Evolutionary conservation across 2,797 vertebrate genomes (phyloP).

Genomic region (Discoglossus pictus): DNA sequence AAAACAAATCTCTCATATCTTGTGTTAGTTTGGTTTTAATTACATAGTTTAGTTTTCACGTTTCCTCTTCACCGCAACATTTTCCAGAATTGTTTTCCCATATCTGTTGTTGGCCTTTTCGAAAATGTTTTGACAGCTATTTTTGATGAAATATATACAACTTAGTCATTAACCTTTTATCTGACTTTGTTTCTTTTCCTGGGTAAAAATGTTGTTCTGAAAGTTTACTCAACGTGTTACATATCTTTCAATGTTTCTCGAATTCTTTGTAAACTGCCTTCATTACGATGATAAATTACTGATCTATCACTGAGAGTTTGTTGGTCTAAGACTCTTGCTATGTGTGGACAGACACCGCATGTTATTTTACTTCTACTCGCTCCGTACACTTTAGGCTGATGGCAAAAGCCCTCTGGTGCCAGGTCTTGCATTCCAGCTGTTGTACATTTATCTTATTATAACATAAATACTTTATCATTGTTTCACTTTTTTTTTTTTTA

Average conservation of each 20-base stretch:
- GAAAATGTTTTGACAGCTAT: slow-evolving; percentile 49
- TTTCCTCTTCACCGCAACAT: slow-evolving; percentile 34
- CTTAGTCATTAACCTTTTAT: slow-evolving; percentile 51
- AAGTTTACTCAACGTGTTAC: slow-evolving; percentile 56
- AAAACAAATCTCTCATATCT: not conserved
- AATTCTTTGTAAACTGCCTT: slow-evolving; percentile 58
- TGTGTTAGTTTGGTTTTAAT: slow-evolving; percentile 25
- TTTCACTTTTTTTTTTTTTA: slow-evolving; percentile 36
- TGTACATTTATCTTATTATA: slow-evolving; percentile 63
- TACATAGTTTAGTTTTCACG: slow-evolving; percentile 28
- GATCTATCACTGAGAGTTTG: slow-evolving; percentile 52
- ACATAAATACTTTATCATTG: slow-evolving; percentile 56
- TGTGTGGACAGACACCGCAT: slow-evolving; percentile 58
- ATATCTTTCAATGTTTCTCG: slow-evolving; percentile 59
- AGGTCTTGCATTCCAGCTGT: slow-evolving; percentile 67
- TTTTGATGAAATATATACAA: slow-evolving; percentile 49
- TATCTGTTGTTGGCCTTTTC: slow-evolving; percentile 32
- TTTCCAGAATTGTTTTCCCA: slow-evolving; percentile 40
- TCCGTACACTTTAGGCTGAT: slow-evolving; percentile 60
- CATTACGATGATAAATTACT: slow-evolving; percentile 59
- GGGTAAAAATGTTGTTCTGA: slow-evolving; percentile 50
- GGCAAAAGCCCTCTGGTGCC: slow-evolving; percentile 66
- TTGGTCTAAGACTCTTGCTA: slow-evolving; percentile 34
- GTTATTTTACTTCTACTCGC: slow-evolving; percentile 65
- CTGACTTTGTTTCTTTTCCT: slow-evolving; percentile 30